Percentiles rank a stretch among this genome's conserved stretches.
These are phyloP conservation scores for Aleadryas rufinucha DNA, from an alignment of 2,113 vertebrate genomes.

Conservation along the genomic window DNA sequence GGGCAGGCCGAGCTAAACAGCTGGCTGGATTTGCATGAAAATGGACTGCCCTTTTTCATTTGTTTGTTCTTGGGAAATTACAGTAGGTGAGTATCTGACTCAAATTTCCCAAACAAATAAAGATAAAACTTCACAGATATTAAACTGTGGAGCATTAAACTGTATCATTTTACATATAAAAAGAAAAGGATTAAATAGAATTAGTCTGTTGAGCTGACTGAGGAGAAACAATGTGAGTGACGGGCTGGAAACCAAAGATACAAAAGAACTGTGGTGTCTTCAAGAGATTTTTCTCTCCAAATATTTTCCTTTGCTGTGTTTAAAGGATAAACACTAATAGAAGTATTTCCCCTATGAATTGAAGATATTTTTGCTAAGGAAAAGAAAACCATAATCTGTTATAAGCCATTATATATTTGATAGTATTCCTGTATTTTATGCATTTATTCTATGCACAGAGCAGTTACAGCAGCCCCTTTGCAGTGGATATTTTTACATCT, in stretches of 20 bases:
- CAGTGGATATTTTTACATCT: neutral
- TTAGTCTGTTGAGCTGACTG: conserved; percentile 53
- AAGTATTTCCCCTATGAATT: conserved; percentile 5
- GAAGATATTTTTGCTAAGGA: neutral
- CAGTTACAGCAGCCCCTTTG: neutral
- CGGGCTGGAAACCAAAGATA: conserved; percentile 42
- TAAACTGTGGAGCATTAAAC: conserved; percentile 64
- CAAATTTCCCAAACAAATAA: conserved; percentile 77
- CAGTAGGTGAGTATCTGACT: conserved; percentile 74
- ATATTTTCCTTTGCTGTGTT: neutral
- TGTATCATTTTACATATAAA: conserved; percentile 71
- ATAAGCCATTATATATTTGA: neutral
- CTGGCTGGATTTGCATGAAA: conserved; percentile 81
- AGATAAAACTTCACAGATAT: conserved; percentile 73
- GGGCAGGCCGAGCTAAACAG: conserved; percentile 76
- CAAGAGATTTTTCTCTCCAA: conserved; percentile 24
- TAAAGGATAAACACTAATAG: conserved; percentile 23
- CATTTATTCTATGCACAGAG: neutral
- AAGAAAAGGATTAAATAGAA: conserved; percentile 68
- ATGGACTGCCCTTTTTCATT: conserved; percentile 73
- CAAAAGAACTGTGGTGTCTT: conserved; percentile 30
- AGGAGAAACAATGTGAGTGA: conserved; percentile 46
- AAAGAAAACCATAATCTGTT: neutral
- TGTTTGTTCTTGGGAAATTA: conserved; percentile 80
- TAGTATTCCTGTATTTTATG: neutral